Evolutionary conservation across 2,888 invertebrate genomes (phyloP), one percentile per base, ranked within the genome.

Genomic region (Herminia tarsipennalis): DNA sequence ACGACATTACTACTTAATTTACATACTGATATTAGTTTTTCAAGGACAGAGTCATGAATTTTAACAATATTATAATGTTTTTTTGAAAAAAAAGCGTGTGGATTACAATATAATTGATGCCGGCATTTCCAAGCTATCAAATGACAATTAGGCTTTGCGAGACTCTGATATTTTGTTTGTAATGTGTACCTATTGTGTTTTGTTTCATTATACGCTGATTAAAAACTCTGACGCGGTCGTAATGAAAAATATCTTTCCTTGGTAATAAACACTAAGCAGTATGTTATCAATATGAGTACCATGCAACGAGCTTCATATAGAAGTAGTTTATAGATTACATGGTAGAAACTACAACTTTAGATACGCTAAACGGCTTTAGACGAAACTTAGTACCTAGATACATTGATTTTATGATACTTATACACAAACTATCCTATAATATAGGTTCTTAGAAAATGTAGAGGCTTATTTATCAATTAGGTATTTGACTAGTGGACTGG

Each of bases 91-190:
- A 62, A 60, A 56, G 48, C 30, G 42, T 46, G 45, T 51, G 48
- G 44, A 66, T 66, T 59, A 43, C 56, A 44, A 50, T 52, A 63
- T 56, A 56, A 66, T 66, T 56, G 59, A 49, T 47, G 64, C 29
- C 9, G 30, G 20, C n/a, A 34, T 45, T 56, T 52, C 39, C 27
- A 42, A 52, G 63, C 60, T 63, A 65, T 65, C 67, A 66, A 63
- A 65, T 64, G 37, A 50, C 50, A 52, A 53, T 65, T 59, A 65
- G 28, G 42, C 24, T 43, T 37, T 16, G 8, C 18, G 14, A 18
- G 9, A 17, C 9, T 8, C 17, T 25, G 8, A 10, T 14, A 9
- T 25, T 35, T 36, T 35, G 24, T 9, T 3, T 6, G 10, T 12
- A 25, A 2, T 10, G n/a, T n/a, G n/a, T 25, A 6, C 17, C 5